These are phyloP conservation scores for Belonocnema kinseyi DNA, from an alignment of 1,140 invertebrate species.

Conservation along the genomic window DNA sequence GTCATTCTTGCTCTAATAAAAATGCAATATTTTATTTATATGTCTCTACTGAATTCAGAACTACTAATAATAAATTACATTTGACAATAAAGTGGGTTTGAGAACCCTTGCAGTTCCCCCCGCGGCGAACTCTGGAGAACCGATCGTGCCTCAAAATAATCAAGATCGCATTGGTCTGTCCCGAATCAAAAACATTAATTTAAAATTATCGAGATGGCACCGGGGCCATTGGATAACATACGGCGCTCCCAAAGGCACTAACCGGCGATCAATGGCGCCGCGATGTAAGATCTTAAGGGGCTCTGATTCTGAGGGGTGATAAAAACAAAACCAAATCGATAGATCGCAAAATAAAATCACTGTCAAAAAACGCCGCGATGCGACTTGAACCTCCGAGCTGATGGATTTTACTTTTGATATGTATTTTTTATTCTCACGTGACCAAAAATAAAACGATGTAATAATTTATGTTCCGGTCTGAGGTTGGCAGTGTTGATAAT, in stretches of 20 bases:
- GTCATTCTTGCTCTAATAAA: too few species aligned
- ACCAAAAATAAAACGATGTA: constrained; percentile 52
- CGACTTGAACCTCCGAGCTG: constrained; percentile 29
- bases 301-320: constrained; percentile 53
- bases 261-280: constrained; percentile 31
- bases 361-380: constrained; percentile 45
- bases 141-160: constrained; percentile 25
- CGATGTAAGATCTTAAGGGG: constrained; percentile 49
- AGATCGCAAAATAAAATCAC: constrained; percentile 9
- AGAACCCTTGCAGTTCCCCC: not conserved
- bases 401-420: constrained; percentile 60
- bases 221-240: constrained; percentile 38
- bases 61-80: too few species aligned
- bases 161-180: constrained; percentile 27
- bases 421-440: constrained; percentile 56
- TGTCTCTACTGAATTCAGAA: too few species aligned
- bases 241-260: constrained; percentile 36
- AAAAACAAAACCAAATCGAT: constrained; percentile 43
- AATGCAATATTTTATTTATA: too few species aligned
- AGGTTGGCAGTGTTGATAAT: not conserved
- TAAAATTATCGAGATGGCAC: constrained; percentile 44
- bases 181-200: constrained; percentile 33
- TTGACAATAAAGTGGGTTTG: not conserved
- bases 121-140: not conserved
- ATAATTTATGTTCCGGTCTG: constrained; percentile 45